Percentiles rank a stretch among this genome's conserved stretches.
Conservation (phyloP, 2,113 vertebrate species). For the Fregata magnificens region DNA sequence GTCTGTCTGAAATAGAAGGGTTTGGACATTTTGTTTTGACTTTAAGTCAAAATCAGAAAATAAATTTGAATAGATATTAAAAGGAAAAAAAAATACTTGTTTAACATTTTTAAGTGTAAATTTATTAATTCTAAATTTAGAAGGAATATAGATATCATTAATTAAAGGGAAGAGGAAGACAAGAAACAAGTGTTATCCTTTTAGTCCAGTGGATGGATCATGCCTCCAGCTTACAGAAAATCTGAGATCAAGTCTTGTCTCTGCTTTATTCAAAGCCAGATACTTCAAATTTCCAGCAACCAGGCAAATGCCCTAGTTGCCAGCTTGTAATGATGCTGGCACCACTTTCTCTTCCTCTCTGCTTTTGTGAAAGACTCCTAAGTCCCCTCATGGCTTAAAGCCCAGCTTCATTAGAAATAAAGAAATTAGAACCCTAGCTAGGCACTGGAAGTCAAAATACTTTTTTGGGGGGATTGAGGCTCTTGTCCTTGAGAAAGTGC, state of each 20-base stretch:
- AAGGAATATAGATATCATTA: background rate
- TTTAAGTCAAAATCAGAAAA: background rate
- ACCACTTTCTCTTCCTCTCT: background rate
- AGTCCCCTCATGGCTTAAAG: background rate
- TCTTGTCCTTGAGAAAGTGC: background rate
- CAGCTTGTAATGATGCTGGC: background rate
- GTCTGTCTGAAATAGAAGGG: background rate
- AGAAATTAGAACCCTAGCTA: background rate
- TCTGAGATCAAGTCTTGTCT: background rate
- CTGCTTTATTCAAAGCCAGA: background rate
- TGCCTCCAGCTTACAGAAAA: background rate
- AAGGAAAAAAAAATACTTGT: background rate
- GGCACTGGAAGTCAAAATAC: background rate
- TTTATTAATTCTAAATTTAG: background rate
- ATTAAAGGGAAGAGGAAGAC: background rate
- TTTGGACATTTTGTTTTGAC: background rate
- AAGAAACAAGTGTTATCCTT: background rate
- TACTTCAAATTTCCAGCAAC: background rate
- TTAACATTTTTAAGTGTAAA: background rate
- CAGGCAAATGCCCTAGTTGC: background rate
- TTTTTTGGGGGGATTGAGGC: background rate
- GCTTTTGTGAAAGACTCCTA: background rate
- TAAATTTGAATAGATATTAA: background rate
- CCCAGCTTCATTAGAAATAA: background rate
- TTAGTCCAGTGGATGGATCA: background rate